phyloP scores from a whole-genome alignment of 1,140 invertebrate genomes.

The Battus philenor region DNA sequence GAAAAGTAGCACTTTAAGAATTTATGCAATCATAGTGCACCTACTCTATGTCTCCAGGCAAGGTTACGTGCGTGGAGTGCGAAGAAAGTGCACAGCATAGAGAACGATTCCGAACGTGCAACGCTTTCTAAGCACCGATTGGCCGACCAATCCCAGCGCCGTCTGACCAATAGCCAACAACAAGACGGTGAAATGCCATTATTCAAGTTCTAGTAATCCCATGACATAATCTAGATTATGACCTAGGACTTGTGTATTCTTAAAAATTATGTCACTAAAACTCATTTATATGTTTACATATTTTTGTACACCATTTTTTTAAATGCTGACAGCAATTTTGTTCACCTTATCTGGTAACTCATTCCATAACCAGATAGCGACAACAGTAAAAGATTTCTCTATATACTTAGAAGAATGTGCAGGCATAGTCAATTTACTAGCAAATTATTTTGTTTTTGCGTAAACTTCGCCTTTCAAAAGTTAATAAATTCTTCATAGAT shows the following conservation, averaged over 20 bases:
- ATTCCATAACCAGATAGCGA: too few species aligned
- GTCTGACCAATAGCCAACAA: slow-evolving; percentile 27
- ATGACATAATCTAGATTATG: slow-evolving; percentile 64
- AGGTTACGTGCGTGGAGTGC: slow-evolving; percentile 38
- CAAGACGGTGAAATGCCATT: slow-evolving; percentile 43
- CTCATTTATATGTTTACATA: too few species aligned
- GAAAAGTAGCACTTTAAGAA: not conserved
- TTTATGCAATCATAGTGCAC: slow-evolving; percentile 47
- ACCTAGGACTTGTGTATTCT: slow-evolving; percentile 20
- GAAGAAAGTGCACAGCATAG: slow-evolving; percentile 59
- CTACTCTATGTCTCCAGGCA: slow-evolving; percentile 51
- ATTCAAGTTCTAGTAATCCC: slow-evolving; percentile 67
- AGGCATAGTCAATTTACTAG: too few species aligned
- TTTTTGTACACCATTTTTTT: too few species aligned
- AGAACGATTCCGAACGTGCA: slow-evolving; percentile 53
- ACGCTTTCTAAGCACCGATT: slow-evolving; percentile 33
- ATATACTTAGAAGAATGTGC: too few species aligned
- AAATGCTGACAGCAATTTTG: too few species aligned
- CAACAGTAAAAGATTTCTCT: too few species aligned
- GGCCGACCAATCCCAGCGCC: slow-evolving; percentile 23
- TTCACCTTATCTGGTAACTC: too few species aligned
- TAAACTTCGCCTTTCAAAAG: too few species aligned
- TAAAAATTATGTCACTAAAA: too few species aligned
- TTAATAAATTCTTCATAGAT: too few species aligned
- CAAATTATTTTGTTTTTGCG: too few species aligned